These are phyloP conservation scores for Synanthedon formicaeformis DNA, from an alignment of 2,888 invertebrate genomes.

Conservation along the genomic window DNA sequence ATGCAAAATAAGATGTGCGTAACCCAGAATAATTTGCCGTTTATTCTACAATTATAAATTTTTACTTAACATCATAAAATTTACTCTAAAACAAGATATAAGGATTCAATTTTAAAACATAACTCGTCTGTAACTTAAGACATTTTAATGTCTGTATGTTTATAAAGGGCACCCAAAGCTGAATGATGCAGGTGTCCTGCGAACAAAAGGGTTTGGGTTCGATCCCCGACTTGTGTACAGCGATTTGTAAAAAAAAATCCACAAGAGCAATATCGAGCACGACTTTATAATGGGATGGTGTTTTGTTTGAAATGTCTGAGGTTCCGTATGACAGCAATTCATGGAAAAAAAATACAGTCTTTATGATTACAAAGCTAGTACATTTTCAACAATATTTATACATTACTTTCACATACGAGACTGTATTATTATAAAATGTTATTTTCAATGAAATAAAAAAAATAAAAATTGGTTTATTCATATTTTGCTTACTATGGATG, in stretches of 20 bases:
- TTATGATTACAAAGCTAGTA: no score
- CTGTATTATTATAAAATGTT: no score
- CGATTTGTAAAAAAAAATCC: constrained; percentile 36
- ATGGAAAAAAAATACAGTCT: neutral
- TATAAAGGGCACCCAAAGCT: constrained; percentile 56
- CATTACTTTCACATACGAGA: no score
- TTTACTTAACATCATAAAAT: neutral
- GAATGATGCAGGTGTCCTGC: constrained; percentile 58
- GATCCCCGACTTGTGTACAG: constrained; percentile 44
- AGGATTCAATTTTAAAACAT: neutral
- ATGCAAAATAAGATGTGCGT: neutral
- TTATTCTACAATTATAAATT: neutral
- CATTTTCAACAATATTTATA: no score
- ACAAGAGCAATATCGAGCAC: neutral
- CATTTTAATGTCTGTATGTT: constrained; percentile 32
- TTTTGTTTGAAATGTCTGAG: neutral
- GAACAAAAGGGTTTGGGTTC: constrained; percentile 58
- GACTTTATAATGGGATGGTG: neutral
- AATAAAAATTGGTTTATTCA: no score
- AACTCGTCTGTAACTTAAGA: constrained; percentile 8
- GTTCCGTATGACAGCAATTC: neutral
- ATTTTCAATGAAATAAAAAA: no score
- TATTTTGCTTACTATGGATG: no score
- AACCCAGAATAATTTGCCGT: neutral
- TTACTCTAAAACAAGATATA: neutral